These are phyloP conservation scores for Suricata suricatta DNA, from an alignment of 2,113 vertebrate genomes.

Conservation along the genomic window DNA sequence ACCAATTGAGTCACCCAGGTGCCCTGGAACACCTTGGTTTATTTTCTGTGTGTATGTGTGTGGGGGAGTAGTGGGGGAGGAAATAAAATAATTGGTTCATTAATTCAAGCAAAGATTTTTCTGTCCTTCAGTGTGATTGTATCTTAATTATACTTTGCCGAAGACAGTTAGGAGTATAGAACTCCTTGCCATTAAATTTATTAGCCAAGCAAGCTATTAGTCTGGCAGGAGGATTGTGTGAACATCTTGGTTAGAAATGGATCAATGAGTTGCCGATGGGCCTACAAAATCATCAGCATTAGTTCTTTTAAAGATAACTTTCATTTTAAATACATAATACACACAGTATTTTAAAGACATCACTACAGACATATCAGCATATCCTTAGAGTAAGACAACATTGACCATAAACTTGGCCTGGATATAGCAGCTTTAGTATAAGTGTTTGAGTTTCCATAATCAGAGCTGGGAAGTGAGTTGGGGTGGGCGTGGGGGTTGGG, in stretches of 20 bases:
- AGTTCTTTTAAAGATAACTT: slow-evolving; percentile 19
- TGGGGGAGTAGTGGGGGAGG: background rate
- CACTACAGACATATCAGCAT: background rate
- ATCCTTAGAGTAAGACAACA: background rate
- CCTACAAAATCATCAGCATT: background rate
- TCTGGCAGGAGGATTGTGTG: background rate
- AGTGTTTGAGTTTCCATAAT: background rate
- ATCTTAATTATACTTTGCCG: background rate
- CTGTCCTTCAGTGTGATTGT: background rate
- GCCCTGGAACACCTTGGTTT: too few species aligned
- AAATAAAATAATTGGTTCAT: background rate
- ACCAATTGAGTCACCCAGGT: too few species aligned
- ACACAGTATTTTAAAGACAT: background rate
- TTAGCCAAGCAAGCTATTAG: background rate
- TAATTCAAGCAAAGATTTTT: slow-evolving; percentile 1
- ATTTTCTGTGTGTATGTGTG: background rate
- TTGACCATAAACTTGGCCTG: background rate
- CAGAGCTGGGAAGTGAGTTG: background rate
- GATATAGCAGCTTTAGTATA: background rate
- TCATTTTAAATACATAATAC: background rate
- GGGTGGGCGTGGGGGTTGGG: background rate
- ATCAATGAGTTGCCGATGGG: slow-evolving; percentile 20
- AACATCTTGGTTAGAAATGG: slow-evolving; percentile 22
- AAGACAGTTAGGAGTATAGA: background rate
- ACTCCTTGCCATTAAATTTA: slow-evolving; percentile 13